Evolutionary conservation across 2,797 vertebrate species (phyloP), one percentile per base, ranked within the genome.

Genomic region (Poecilia gillii): DNA sequence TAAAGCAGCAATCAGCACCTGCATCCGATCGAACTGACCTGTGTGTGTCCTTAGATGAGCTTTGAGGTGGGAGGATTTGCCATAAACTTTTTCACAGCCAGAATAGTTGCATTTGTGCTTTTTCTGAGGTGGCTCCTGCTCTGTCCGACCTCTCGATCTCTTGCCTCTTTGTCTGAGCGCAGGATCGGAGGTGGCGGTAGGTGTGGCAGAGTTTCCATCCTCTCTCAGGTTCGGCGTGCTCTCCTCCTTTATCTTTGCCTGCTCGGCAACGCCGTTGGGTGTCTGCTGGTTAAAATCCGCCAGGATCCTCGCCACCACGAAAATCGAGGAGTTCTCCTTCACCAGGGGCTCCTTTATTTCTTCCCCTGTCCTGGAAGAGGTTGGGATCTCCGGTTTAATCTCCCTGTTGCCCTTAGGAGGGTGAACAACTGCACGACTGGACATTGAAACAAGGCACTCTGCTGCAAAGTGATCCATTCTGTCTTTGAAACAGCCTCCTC

Each of bases 391-490:
- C 85, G 96, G 93, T 68, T 93, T 96, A 71, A 95, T 90, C 91
- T 96, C 96, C 53, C 95, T 91, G 82, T 94, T 96, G 91, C 96
- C 96, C 93, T 94, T 96, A 83, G 96, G 96, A 89, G 92, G 92
- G 91, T 99, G 98, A 71, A 99, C 97, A 86, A 99, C 92, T 80
- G 97, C 98, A 85, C 97, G 97, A 84, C 95, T 99, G 94, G 98
- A 99, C 98, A 99, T 99, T 72, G 97, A 99, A 93, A 99, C 98
- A 96, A 99, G 98, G 97, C 98, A 99, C 97, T 99, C 98, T 85
- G 98, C 98, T 93, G 98, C 98, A 92, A 99, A 99, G 94, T 98
- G 98, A 96, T 99, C 98, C 97, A 99, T 99, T 92, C 95, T 96
- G 93, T 93, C 91, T 93, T 92, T 93, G 85, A 91, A 93, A 90